A percentile compares a stretch with the other conserved stretches of the same genome.
These are phyloP conservation scores for Azorinus chamasolen DNA, from an alignment of 2,888 invertebrate species.

Conservation along the genomic window DNA sequence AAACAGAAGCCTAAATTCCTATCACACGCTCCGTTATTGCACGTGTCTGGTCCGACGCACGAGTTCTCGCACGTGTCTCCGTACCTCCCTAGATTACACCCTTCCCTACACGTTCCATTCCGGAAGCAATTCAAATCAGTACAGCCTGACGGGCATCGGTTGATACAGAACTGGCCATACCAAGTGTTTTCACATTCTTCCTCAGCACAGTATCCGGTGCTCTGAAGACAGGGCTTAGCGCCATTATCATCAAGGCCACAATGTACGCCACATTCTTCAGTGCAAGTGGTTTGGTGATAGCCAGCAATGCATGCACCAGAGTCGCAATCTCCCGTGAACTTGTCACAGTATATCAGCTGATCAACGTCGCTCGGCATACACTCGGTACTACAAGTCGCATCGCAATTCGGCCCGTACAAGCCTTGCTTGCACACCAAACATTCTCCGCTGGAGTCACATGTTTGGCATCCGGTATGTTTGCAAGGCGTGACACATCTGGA, in stretches of 20 bases:
- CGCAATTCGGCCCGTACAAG: conserved; percentile 34
- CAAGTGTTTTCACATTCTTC: conserved; percentile 33
- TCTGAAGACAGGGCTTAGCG: conserved; percentile 23
- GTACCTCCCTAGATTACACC: conserved; percentile 38
- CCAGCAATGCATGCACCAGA: conserved; percentile 9
- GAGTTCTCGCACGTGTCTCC: conserved; percentile 30
- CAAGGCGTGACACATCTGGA: conserved; percentile 33
- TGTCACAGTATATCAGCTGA: conserved; percentile 28
- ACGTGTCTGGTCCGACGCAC: conserved; percentile 30
- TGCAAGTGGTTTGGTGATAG: not conserved
- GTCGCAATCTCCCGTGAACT: conserved; percentile 31
- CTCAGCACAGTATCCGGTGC: conserved; percentile 27
- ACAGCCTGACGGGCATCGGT: conserved; percentile 35
- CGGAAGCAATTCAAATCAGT: conserved; percentile 33
- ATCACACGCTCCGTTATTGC: conserved; percentile 49
- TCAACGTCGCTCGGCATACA: conserved; percentile 16
- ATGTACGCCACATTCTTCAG: not conserved
- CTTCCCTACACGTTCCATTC: conserved; percentile 40
- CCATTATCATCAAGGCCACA: conserved; percentile 5
- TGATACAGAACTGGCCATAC: conserved; percentile 46
- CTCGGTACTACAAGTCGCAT: conserved; percentile 26
- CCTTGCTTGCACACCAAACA: conserved; percentile 42
- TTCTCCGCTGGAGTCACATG: conserved; percentile 36
- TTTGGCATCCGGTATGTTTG: conserved; percentile 25
- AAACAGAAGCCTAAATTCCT: conserved; percentile 25